Conservation (phyloP, 1,140 invertebrate genomes). For the Oedothorax gibbosus region DNA sequence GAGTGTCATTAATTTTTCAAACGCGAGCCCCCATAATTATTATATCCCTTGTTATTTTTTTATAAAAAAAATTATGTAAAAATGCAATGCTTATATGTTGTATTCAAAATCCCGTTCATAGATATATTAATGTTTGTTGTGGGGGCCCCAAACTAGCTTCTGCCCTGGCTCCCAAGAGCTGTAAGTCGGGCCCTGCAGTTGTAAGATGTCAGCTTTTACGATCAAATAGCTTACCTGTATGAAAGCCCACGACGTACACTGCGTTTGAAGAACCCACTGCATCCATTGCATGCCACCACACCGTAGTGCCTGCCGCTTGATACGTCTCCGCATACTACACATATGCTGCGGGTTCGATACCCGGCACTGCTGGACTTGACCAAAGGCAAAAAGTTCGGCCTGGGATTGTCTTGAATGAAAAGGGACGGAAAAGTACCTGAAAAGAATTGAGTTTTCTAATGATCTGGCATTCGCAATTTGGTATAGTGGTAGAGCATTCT, state of each 20-base stretch:
- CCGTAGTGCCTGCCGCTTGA: slow-evolving; percentile 56
- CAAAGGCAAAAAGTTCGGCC: not conserved
- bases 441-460: not conserved
- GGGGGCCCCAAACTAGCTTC: too few relatives aligned
- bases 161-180: too few relatives aligned
- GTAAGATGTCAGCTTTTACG: too few relatives aligned
- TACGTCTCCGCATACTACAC: slow-evolving; percentile 41
- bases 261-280: slow-evolving; percentile 85
- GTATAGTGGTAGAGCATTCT: not conserved
- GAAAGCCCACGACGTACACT: slow-evolving; percentile 93
- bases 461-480: not conserved
- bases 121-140: too few relatives aligned
- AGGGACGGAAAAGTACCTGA: not conserved
- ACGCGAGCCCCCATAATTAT: too few relatives aligned
- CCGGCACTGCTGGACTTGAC: not conserved
- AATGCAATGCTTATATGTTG: too few relatives aligned
- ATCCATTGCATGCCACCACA: slow-evolving; percentile 79
- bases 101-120: too few relatives aligned
- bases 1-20: too few relatives aligned
- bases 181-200: too few relatives aligned
- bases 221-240: slow-evolving; percentile 79
- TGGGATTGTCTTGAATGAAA: not conserved
- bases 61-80: too few relatives aligned
- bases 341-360: not conserved
- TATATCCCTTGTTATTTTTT: too few relatives aligned